phyloP scores from a whole-genome alignment of 2,113 vertebrate species.

The Pelvicachromis taeniatus region DNA sequence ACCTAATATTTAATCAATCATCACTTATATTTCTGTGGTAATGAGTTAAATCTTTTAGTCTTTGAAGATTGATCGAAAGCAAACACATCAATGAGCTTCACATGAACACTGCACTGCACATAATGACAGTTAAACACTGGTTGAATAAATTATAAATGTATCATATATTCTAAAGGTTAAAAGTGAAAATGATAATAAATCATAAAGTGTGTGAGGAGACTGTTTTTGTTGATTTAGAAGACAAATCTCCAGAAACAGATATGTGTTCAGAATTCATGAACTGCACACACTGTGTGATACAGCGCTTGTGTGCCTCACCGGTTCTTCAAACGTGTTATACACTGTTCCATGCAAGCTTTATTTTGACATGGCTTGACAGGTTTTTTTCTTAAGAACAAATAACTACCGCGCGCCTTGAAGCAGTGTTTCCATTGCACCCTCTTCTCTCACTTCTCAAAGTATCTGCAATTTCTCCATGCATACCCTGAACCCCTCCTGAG shows the following conservation, averaged over 20 bases:
- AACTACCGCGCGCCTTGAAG: neutral
- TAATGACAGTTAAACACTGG: neutral
- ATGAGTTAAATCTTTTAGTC: neutral
- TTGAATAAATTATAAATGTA: neutral
- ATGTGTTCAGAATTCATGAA: neutral
- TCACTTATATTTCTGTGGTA: neutral
- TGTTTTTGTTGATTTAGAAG: neutral
- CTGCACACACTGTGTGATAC: neutral
- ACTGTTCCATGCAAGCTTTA: neutral
- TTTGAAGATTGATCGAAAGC: neutral
- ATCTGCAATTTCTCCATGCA: neutral
- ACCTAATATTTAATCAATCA: neutral
- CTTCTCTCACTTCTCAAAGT: neutral
- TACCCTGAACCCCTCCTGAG: neutral
- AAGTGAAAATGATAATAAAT: neutral
- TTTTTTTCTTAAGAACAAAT: neutral
- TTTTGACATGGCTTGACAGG: neutral
- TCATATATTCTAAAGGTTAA: neutral
- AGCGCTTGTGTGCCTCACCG: accelerated
- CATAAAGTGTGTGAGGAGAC: neutral
- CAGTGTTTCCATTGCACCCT: neutral
- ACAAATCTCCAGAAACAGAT: neutral
- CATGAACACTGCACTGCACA: neutral
- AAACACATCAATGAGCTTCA: neutral
- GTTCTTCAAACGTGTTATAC: neutral